Evolutionary conservation across 2,888 invertebrate genomes (phyloP).

Genomic region (Crematogaster levior): DNA sequence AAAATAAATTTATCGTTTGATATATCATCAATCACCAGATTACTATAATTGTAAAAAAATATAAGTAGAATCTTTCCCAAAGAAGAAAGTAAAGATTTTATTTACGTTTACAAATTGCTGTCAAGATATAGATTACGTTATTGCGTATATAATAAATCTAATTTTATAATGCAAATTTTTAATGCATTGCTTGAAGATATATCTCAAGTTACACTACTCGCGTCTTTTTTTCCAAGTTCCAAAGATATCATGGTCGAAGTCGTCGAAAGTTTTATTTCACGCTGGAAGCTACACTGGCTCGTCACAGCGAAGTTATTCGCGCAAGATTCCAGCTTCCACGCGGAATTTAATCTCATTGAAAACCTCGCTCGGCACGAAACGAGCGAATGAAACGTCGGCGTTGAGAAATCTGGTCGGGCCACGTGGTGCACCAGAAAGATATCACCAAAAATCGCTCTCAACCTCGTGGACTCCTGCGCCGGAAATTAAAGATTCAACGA

Average conservation of each 20-base stretch:
- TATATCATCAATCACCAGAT: neutral
- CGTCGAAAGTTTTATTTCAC: constrained; percentile 47
- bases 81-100: neutral
- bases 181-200: neutral
- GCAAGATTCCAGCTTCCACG: constrained; percentile 56
- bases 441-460: constrained; percentile 72
- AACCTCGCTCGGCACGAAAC: constrained; percentile 64
- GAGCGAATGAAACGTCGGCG: constrained; percentile 51
- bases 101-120: neutral
- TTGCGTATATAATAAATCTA: neutral
- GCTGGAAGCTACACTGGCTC: constrained; percentile 28
- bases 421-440: constrained; percentile 73
- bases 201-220: constrained; percentile 8
- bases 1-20: neutral
- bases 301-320: constrained; percentile 53
- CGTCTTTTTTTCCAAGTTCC: neutral
- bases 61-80: neutral
- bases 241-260: constrained; percentile 38
- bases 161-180: neutral
- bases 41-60: neutral
- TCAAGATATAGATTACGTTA: neutral
- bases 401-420: constrained; percentile 59
- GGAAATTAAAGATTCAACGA: constrained; percentile 84
- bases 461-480: constrained; percentile 69
- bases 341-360: constrained; percentile 75